A percentile compares a stretch with the other conserved stretches of the same genome.
These are phyloP conservation scores for Caenorhabditis japonica DNA, from an alignment of 2,888 invertebrate species.

Conservation along the genomic window DNA sequence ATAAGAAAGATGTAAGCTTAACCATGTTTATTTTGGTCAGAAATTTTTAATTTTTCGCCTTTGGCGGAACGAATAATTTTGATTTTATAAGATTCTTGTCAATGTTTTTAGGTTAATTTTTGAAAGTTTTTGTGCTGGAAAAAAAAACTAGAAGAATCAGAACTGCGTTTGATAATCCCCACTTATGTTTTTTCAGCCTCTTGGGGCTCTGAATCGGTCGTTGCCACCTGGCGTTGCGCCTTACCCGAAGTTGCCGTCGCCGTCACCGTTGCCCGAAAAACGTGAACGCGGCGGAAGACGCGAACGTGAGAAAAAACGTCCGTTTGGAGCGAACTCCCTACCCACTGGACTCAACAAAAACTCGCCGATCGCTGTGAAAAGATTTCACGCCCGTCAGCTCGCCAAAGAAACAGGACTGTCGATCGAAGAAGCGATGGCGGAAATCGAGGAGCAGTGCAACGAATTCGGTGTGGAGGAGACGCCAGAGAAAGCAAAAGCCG, in stretches of 20 bases:
- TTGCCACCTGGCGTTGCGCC: slow-evolving; percentile 6
- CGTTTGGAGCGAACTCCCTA: slow-evolving; percentile 7
- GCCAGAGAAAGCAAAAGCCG: slow-evolving; percentile 1
- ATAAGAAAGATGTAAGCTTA: slow-evolving; percentile 1
- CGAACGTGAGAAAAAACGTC: neutral
- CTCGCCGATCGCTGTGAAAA: slow-evolving; percentile 30
- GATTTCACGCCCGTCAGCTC: slow-evolving; percentile 35
- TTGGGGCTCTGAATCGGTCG: neutral
- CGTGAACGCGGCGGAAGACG: neutral
- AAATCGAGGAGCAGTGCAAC: slow-evolving; percentile 40
- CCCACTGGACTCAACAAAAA: slow-evolving; percentile 25
- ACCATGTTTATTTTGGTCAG: too few relatives aligned
- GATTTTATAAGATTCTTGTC: too few relatives aligned
- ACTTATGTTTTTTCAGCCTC: slow-evolving; percentile 1
- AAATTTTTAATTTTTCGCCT: too few relatives aligned
- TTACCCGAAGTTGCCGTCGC: neutral
- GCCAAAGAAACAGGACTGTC: slow-evolving; percentile 35
- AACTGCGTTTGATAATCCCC: neutral
- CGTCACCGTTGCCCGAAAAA: too few relatives aligned
- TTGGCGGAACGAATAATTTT: too few relatives aligned
- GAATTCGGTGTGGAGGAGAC: slow-evolving; percentile 15
- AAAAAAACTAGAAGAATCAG: neutral
- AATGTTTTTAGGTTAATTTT: too few relatives aligned
- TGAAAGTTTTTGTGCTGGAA: too few relatives aligned
- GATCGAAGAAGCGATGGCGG: slow-evolving; percentile 26